Conservation (phyloP, 2,113 vertebrate species). For the Grallaria varia region DNA sequence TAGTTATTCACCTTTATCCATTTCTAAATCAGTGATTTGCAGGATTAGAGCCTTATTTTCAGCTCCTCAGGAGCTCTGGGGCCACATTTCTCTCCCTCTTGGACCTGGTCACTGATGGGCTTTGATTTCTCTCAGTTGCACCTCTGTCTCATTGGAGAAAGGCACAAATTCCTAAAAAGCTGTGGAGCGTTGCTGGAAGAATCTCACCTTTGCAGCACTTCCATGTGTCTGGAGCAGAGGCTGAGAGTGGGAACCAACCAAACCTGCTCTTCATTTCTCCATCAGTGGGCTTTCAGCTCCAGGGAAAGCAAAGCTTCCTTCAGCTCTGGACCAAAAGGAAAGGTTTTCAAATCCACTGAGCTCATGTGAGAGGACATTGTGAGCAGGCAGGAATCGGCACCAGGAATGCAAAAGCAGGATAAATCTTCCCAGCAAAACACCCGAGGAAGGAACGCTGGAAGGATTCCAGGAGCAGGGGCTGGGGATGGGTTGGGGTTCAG, state of each 20-base stretch:
- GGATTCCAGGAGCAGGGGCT: background rate
- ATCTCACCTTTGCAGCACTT: background rate
- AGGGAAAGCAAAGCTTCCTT: background rate
- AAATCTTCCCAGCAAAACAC: background rate
- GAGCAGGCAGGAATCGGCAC: background rate
- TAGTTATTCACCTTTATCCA: background rate
- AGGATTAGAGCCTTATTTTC: background rate
- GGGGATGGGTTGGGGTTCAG: constrained; percentile 27
- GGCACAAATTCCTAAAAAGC: background rate
- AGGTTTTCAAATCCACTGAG: background rate
- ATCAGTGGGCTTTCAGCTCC: background rate
- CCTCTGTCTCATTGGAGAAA: background rate
- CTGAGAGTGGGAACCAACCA: background rate
- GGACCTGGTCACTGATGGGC: background rate
- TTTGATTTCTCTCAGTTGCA: background rate
- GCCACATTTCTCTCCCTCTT: background rate
- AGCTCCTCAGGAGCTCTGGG: background rate
- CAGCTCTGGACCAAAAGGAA: background rate
- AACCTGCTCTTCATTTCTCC: background rate
- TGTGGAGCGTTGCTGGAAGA: background rate
- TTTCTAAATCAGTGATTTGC: background rate
- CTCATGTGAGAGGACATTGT: background rate
- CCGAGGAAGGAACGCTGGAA: background rate
- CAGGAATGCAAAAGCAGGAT: background rate
- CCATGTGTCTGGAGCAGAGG: background rate